Conservation (phyloP, 2,888 invertebrate species). For the Fragum fragum region DNA sequence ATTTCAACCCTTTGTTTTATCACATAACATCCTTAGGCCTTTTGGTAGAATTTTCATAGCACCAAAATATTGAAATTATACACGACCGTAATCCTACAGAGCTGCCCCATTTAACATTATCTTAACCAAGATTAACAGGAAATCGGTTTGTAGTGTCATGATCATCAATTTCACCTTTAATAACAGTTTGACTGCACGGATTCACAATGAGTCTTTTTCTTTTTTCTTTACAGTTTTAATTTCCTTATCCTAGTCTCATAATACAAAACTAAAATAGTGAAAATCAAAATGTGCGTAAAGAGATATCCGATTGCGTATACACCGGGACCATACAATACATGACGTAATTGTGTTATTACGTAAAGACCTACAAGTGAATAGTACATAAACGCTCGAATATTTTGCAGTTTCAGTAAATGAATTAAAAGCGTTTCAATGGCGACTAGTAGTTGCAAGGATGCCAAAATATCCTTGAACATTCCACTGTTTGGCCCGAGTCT, state of each 20-base stretch:
- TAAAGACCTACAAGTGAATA: conserved; percentile 13
- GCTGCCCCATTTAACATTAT: no score
- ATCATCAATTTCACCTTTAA: no score
- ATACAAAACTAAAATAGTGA: conserved; percentile 20
- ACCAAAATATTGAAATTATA: no score
- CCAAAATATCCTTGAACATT: conserved; percentile 6
- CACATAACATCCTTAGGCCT: no score
- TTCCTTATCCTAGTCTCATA: conserved; percentile 16
- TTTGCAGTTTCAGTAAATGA: conserved; percentile 2
- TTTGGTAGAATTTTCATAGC: no score
- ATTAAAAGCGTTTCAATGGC: conserved; percentile 10
- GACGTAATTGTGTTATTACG: neutral
- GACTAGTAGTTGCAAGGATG: conserved; percentile 9
- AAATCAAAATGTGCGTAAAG: conserved; percentile 21
- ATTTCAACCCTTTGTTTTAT: no score
- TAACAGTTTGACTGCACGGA: no score
- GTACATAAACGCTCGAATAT: conserved; percentile 1
- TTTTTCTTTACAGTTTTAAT: neutral
- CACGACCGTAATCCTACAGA: no score
- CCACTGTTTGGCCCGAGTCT: conserved; percentile 11
- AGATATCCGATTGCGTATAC: conserved; percentile 16
- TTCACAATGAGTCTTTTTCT: no score
- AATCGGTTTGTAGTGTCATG: no score
- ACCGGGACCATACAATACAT: conserved; percentile 2
- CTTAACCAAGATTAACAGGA: no score